Percentiles rank a stretch among this genome's conserved stretches.
phyloP scores from a whole-genome alignment of 2,113 vertebrate species.

The Dicerorhinus sumatrensis region DNA sequence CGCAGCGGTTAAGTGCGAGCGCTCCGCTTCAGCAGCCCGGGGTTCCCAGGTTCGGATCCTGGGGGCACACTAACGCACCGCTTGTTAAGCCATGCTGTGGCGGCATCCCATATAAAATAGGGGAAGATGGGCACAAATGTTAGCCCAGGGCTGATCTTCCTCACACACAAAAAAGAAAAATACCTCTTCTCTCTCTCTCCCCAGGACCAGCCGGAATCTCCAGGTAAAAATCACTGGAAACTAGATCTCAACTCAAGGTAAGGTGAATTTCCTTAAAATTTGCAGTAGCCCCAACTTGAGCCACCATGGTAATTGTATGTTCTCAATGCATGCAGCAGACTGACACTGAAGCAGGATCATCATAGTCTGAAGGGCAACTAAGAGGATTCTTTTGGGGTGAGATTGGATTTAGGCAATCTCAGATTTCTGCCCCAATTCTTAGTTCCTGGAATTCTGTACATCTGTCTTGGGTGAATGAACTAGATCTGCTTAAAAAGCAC shows the following conservation, averaged over 20 bases:
- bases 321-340: background rate
- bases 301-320: background rate
- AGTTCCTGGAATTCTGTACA: background rate
- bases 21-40: too few species aligned
- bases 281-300: background rate
- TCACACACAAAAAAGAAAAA: too few species aligned
- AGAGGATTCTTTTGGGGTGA: background rate
- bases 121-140: too few species aligned
- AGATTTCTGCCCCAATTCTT: background rate
- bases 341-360: background rate
- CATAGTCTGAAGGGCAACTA: accelerated
- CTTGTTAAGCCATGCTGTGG: too few species aligned
- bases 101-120: too few species aligned
- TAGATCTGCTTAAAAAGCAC: background rate
- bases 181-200: background rate
- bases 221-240: background rate
- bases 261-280: background rate
- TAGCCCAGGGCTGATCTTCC: too few species aligned
- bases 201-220: background rate
- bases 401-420: background rate
- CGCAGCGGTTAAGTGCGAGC: too few species aligned
- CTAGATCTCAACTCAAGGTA: background rate
- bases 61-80: too few species aligned
- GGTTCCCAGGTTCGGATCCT: too few species aligned
- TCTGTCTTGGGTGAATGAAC: background rate